phyloP scores from a whole-genome alignment of 2,797 vertebrate genomes.

The Poecilia picta region DNA sequence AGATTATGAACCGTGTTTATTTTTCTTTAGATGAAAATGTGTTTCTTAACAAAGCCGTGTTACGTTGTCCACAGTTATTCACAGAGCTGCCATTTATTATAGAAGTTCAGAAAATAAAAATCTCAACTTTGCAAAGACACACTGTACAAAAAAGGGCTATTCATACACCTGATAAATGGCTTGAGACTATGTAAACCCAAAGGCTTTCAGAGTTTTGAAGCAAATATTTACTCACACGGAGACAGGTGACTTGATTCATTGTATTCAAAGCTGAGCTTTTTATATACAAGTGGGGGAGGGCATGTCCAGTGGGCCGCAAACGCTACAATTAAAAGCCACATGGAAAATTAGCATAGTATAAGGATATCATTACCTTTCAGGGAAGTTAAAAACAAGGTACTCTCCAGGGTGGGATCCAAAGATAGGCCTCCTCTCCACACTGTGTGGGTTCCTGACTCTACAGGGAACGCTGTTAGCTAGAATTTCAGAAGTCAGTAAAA shows the following conservation, averaged over 20 bases:
- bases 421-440: constrained; percentile 66
- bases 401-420: constrained; percentile 69
- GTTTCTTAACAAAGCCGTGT: background rate
- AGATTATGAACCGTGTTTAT: background rate
- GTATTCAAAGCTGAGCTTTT: constrained; percentile 48
- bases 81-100: too few species aligned
- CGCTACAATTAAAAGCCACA: constrained; percentile 74
- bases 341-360: constrained; percentile 67
- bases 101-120: background rate
- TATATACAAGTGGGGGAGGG: constrained; percentile 61
- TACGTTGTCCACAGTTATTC: background rate
- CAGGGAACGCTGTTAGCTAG: constrained; percentile 12
- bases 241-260: constrained; percentile 41
- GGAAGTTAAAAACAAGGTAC: constrained; percentile 68
- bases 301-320: constrained; percentile 70
- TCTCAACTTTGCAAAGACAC: background rate
- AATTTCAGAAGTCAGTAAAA: constrained; percentile 13
- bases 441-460: constrained; percentile 62
- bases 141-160: background rate
- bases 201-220: constrained; percentile 33
- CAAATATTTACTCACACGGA: constrained; percentile 36
- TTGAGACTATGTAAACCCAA: background rate
- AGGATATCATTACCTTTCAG: constrained; percentile 74
- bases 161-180: background rate
- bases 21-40: background rate